Percentiles rank a stretch among this genome's conserved stretches.
phyloP scores from a whole-genome alignment of 92 coral and sea anemone species.

The Parazoanthus swiftii region DNA sequence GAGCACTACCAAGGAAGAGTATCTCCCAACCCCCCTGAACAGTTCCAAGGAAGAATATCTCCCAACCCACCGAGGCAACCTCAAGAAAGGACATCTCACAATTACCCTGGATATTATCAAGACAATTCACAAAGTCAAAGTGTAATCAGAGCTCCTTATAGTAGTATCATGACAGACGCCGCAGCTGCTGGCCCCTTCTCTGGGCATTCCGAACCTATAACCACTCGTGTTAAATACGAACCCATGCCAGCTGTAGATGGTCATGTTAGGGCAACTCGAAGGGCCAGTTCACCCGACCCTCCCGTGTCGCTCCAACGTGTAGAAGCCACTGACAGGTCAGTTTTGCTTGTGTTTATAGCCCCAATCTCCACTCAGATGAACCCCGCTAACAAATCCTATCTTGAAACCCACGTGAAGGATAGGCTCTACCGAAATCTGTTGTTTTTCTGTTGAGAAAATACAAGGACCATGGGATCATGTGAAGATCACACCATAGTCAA shows the following conservation, averaged over 20 bases:
- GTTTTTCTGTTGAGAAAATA: too few relatives aligned
- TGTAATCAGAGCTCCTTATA: background rate
- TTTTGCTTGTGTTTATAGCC: background rate
- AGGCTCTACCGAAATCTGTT: too few relatives aligned
- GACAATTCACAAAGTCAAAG: constrained; percentile 9
- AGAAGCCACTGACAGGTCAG: constrained; percentile 25
- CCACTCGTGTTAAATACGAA: constrained; percentile 34
- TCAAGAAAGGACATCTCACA: background rate
- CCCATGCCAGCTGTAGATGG: background rate
- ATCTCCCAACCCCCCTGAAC: background rate
- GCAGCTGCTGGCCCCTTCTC: background rate
- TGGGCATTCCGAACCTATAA: background rate
- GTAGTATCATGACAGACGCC: background rate
- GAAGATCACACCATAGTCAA: too few relatives aligned
- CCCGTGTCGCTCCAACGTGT: background rate
- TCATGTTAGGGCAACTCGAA: background rate
- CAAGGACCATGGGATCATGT: too few relatives aligned
- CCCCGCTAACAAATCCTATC: too few relatives aligned
- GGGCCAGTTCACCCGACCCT: constrained; percentile 7
- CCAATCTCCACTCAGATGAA: too few relatives aligned
- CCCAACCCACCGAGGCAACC: background rate
- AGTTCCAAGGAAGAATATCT: constrained; percentile 5
- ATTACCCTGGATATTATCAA: background rate
- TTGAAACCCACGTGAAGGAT: too few relatives aligned
- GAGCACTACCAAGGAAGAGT: background rate